phyloP scores from a whole-genome alignment of 1,140 invertebrate species.

The Drosophila guanche region DNA sequence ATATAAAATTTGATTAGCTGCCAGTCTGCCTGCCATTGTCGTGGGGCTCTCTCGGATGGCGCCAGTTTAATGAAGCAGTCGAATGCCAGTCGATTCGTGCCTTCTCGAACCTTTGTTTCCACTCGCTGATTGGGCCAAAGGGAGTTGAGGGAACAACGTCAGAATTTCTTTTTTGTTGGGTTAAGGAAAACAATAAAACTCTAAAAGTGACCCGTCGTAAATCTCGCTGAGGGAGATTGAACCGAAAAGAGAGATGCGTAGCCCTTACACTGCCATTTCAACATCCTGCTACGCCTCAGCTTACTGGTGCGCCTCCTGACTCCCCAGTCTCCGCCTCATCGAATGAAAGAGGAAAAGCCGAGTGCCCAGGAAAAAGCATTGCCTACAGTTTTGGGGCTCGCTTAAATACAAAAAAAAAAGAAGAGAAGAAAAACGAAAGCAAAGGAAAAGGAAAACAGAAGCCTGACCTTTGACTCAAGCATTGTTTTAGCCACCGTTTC shows the following conservation, averaged over 20 bases:
- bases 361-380: conserved; percentile 33
- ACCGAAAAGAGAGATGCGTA: conserved; percentile 40
- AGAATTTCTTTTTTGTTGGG: conserved; percentile 5
- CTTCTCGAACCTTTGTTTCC: conserved; percentile 7
- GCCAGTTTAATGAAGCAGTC: conserved; percentile 58
- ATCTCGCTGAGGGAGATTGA: conserved; percentile 53
- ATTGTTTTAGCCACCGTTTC: conserved; percentile 40
- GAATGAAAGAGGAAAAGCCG: conserved; percentile 18
- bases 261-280: conserved; percentile 6
- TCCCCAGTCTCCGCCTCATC: conserved; percentile 19
- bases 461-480: conserved; percentile 70
- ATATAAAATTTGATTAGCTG: conserved; percentile 71
- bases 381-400: conserved; percentile 44
- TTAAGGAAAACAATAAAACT: conserved; percentile 68
- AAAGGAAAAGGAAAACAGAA: conserved; percentile 51
- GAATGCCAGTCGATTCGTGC: conserved; percentile 19
- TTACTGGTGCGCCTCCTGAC: not conserved
- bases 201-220: conserved; percentile 73
- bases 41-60: conserved; percentile 40
- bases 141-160: too few relatives aligned
- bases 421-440: conserved; percentile 1
- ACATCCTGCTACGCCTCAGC: too few relatives aligned
- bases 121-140: conserved; percentile 10
- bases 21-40: conserved; percentile 7
- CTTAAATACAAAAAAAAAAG: not conserved